Base-by-base conservation (phyloP, 1,140 invertebrate species). In the Saccostrea glomerata region DNA sequence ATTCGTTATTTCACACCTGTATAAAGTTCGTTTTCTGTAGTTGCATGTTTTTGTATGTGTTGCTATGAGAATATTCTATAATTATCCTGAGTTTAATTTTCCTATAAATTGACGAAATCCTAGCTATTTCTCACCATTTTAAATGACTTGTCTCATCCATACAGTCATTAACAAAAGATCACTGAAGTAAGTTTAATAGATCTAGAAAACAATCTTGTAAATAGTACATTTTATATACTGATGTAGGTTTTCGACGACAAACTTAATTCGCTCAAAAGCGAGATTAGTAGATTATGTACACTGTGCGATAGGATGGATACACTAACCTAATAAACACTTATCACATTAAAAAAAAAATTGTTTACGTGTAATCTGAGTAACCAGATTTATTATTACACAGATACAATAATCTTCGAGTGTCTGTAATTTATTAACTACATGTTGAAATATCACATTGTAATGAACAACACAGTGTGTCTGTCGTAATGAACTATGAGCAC, bases 251-350 rank as follows among this genome's bases (percentile, higher is more conserved):
- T 83, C 82, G 40, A 47, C 23, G 82, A 83, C 30, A 47, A 40
- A 83, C 82, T 83, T 47, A 83, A 83, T 83, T 47, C 82, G 23
- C 40, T 83, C 82, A 83, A 83, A 83, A 83, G 54, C 82, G 54
- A 83, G 40, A 84, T 56, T 84, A 84, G 82, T 84, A 84, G 82
- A 83, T 83, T 47, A 83, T 83, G 82, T 83, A 83, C 82, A 83
- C 82, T 83, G 82, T 83, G 77, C 40, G 82, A 84, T 55, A 54
- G 82, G 12, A 84, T 84, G 82, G 82, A 40, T 84, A 30, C 30
- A 82, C 77, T 25, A n/a, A 82, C 77, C 7, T 82, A n/a, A 82
- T 30, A 82, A 82, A 82, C 77, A 82, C 77, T 82, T 30, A 47
- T 82, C 77, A 82, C 77, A 82, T 82, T 82, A 82, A 82, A 82